Evolutionary conservation across 2,888 invertebrate genomes (phyloP).

Genomic region (Ferdinandea cuprea): DNA sequence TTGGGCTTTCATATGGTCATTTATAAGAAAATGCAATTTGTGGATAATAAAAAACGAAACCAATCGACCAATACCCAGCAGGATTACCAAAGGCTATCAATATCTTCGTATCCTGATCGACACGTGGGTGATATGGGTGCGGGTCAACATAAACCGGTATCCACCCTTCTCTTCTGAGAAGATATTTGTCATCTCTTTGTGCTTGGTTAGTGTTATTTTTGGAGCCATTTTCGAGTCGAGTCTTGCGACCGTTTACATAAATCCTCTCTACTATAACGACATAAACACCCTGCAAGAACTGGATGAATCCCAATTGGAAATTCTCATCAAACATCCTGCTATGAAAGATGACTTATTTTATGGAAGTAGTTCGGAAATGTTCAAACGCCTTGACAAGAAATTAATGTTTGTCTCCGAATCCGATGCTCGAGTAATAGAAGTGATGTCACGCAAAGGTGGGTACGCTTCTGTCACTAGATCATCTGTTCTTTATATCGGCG

Average conservation of each 20-base stretch:
- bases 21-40: slow-evolving; percentile 77
- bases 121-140: slow-evolving; percentile 81
- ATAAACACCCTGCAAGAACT: slow-evolving; percentile 81
- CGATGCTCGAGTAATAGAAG: slow-evolving; percentile 78
- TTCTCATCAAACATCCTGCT: slow-evolving; percentile 81
- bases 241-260: slow-evolving; percentile 82
- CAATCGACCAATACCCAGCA: neutral
- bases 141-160: slow-evolving; percentile 79
- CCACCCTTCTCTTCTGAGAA: slow-evolving; percentile 81
- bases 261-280: slow-evolving; percentile 82
- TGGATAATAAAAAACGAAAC: slow-evolving; percentile 30
- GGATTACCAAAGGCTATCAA: neutral
- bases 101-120: slow-evolving; percentile 78
- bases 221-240: slow-evolving; percentile 83
- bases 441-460: slow-evolving; percentile 77
- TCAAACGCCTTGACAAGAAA: slow-evolving; percentile 78
- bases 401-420: slow-evolving; percentile 78
- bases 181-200: slow-evolving; percentile 81
- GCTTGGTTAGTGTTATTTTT: slow-evolving; percentile 82
- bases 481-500: slow-evolving; percentile 78
- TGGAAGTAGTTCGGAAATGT: slow-evolving; percentile 79
- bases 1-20: slow-evolving; percentile 79
- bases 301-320: slow-evolving; percentile 78
- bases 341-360: slow-evolving; percentile 82
- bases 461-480: slow-evolving; percentile 80